phyloP scores from a whole-genome alignment of 2,113 vertebrate species.

The Triplophysa rosa region DNA sequence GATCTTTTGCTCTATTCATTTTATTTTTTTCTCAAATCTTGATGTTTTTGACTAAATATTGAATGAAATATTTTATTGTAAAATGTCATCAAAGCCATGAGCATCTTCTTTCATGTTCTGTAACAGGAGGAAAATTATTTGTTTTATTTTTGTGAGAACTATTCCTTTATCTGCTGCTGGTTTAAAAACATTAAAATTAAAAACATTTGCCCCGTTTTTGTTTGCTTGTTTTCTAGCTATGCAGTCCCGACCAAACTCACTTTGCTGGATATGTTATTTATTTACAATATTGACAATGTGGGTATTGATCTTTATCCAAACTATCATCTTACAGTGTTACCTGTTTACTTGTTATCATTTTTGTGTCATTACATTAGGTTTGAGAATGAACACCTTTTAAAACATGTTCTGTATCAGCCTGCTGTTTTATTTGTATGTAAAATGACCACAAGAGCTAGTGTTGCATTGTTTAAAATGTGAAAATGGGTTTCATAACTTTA shows the following conservation, averaged over 20 bases:
- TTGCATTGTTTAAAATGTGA: conserved; percentile 6
- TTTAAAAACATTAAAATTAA: background rate
- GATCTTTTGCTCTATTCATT: background rate
- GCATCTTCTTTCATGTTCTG: background rate
- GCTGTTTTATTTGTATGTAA: conserved; percentile 18
- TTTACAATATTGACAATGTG: background rate
- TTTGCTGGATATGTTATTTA: background rate
- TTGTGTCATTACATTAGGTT: background rate
- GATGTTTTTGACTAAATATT: too few relatives aligned
- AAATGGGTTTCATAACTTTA: conserved; percentile 5
- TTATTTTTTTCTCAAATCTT: too few relatives aligned
- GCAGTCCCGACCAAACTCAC: background rate
- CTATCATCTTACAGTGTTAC: background rate
- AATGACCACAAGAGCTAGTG: background rate
- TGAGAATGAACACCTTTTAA: background rate
- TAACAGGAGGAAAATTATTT: too few relatives aligned
- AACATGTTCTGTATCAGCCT: background rate
- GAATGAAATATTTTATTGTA: too few relatives aligned
- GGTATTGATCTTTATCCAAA: background rate
- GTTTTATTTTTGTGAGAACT: background rate
- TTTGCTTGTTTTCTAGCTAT: conserved; percentile 7
- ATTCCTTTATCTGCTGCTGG: background rate
- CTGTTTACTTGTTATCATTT: background rate
- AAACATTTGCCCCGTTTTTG: background rate
- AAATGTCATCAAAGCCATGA: too few relatives aligned